A percentile compares a stretch with the other conserved stretches of the same genome.
Evolutionary conservation across 1,140 invertebrate species (phyloP).

Genomic region (Zaprionus camerounensis): DNA sequence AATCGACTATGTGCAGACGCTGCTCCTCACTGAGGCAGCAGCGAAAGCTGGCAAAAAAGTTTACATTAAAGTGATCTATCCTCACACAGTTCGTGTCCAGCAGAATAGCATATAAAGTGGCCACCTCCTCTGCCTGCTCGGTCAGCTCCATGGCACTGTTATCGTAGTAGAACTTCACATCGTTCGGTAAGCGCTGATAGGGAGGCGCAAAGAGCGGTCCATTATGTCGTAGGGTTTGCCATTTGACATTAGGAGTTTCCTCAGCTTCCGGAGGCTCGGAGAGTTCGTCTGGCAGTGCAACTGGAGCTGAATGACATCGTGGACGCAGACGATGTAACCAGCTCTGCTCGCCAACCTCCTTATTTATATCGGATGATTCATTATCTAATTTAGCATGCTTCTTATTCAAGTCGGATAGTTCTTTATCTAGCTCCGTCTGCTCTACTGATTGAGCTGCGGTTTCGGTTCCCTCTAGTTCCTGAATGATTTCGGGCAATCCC

Average conservation of each 20-base stretch:
- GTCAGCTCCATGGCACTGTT: not conserved
- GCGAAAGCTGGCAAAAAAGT: constrained; percentile 27
- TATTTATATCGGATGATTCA: not conserved
- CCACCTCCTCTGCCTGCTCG: constrained; percentile 34
- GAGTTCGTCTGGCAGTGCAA: not conserved
- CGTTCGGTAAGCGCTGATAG: constrained; percentile 8
- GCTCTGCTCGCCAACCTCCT: not conserved
- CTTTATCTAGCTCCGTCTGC: too few species aligned
- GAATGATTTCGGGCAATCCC: not conserved
- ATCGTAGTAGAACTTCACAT: constrained; percentile 26
- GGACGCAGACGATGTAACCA: not conserved
- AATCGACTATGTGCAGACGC: constrained; percentile 2
- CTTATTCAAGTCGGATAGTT: too few species aligned
- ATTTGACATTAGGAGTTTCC: not conserved
- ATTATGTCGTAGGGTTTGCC: constrained; percentile 23
- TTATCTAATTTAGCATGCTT: not conserved
- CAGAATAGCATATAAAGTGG: constrained; percentile 24
- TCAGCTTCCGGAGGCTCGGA: not conserved
- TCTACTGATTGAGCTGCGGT: not conserved
- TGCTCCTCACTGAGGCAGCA: constrained; percentile 4
- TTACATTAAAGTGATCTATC: not conserved
- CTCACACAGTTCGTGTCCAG: constrained; percentile 2
- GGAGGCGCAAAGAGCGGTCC: constrained; percentile 18
- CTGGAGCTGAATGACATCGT: too few species aligned
- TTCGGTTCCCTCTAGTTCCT: not conserved